phyloP scores from a whole-genome alignment of 2,797 vertebrate genomes.

The Malurus leucopterus region DNA sequence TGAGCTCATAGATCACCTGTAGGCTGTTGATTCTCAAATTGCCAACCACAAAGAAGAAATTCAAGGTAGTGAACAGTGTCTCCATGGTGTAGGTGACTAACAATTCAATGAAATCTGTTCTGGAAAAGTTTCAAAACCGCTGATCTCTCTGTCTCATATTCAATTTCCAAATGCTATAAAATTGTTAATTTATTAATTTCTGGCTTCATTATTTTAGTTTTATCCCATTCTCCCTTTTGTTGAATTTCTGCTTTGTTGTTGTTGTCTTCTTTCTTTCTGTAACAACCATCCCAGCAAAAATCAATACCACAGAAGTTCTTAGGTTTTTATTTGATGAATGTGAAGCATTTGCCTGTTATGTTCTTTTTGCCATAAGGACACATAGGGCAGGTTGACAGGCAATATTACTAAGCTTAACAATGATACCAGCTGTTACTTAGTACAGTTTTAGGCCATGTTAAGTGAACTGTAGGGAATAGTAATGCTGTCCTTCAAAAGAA shows the following conservation, averaged over 20 bases:
- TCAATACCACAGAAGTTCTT: background rate
- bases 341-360: constrained; percentile 25
- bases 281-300: background rate
- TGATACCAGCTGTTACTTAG: constrained; percentile 13
- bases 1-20: background rate
- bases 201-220: background rate
- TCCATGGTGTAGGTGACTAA: background rate
- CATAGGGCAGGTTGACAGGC: constrained; percentile 6
- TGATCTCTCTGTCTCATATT: background rate
- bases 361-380: constrained; percentile 31
- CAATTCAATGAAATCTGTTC: background rate
- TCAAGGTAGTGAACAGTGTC: background rate
- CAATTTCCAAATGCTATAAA: background rate
- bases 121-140: background rate
- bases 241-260: background rate
- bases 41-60: background rate
- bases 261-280: background rate
- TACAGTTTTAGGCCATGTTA: constrained; percentile 7
- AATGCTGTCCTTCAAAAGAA: constrained; percentile 38
- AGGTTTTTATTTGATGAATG: constrained; percentile 23
- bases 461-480: background rate
- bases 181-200: background rate
- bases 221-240: background rate
- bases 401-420: constrained; percentile 40
- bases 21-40: background rate